Evolutionary conservation across 2,113 vertebrate genomes (phyloP).

Genomic region (Haemorhous mexicanus): DNA sequence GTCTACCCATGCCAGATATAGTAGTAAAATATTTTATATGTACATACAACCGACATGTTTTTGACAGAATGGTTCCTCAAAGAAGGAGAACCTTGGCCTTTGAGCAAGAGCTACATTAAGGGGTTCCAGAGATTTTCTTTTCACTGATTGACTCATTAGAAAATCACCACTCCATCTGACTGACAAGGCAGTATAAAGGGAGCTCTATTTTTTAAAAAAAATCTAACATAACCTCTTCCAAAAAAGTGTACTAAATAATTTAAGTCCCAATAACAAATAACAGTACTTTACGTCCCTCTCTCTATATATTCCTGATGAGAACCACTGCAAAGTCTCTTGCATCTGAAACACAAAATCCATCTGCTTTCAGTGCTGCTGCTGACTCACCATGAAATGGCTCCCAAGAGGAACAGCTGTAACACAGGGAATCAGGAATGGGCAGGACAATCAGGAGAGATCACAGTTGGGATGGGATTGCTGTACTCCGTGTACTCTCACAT

Average conservation of each 20-base stretch:
- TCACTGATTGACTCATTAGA: background rate
- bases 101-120: background rate
- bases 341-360: background rate
- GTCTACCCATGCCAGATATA: background rate
- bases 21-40: background rate
- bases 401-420: background rate
- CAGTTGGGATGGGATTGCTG: background rate
- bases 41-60: background rate
- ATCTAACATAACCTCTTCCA: background rate
- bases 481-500: background rate
- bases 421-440: background rate
- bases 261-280: background rate
- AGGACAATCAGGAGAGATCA: background rate
- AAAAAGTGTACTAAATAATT: background rate
- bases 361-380: conserved; percentile 11
- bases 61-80: background rate
- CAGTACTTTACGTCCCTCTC: background rate
- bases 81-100: conserved; percentile 23
- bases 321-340: background rate
- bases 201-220: background rate
- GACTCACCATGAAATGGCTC: conserved; percentile 9
- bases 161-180: background rate
- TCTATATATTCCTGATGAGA: background rate
- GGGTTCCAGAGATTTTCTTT: background rate
- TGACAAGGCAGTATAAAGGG: background rate